A percentile compares a stretch with the other conserved stretches of the same genome.
These are phyloP conservation scores for Chrysolina americana DNA, from an alignment of 2,888 invertebrate species.

Conservation along the genomic window DNA sequence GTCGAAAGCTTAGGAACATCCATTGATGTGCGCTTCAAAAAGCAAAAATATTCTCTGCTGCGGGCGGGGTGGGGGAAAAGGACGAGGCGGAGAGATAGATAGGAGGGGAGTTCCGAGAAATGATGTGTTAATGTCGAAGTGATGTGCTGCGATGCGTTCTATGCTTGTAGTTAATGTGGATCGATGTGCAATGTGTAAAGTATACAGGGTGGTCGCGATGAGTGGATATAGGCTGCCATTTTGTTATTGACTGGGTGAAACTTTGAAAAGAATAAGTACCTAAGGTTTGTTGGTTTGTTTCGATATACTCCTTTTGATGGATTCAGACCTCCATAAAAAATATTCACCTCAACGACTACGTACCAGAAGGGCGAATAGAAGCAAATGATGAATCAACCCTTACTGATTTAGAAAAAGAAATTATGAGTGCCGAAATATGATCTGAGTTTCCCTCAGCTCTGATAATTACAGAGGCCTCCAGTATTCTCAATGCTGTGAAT, in stretches of 20 bases:
- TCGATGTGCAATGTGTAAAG: conserved; percentile 65
- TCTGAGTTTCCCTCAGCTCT: too few relatives aligned
- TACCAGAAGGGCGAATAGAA: too few relatives aligned
- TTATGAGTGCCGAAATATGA: too few relatives aligned
- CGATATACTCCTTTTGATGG: too few relatives aligned
- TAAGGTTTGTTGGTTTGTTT: background rate
- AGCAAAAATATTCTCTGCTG: conserved; percentile 41
- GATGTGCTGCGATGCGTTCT: conserved; percentile 54
- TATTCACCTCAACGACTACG: too few relatives aligned
- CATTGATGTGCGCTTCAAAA: conserved; percentile 61
- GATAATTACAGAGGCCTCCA: too few relatives aligned
- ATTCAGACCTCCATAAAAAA: too few relatives aligned
- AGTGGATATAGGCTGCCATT: background rate
- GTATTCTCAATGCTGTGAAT: too few relatives aligned
- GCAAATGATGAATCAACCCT: too few relatives aligned
- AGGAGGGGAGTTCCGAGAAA: conserved; percentile 31
- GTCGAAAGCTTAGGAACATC: conserved; percentile 59
- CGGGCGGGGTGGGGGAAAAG: conserved; percentile 40
- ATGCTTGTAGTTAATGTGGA: conserved; percentile 56
- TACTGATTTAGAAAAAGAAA: too few relatives aligned
- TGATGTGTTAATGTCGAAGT: conserved; percentile 59
- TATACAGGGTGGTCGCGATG: conserved; percentile 46
- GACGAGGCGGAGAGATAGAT: conserved; percentile 41
- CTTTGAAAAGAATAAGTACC: background rate
- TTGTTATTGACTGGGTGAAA: background rate